phyloP scores from a whole-genome alignment of 2,797 vertebrate species.

The Sylvia borin region DNA sequence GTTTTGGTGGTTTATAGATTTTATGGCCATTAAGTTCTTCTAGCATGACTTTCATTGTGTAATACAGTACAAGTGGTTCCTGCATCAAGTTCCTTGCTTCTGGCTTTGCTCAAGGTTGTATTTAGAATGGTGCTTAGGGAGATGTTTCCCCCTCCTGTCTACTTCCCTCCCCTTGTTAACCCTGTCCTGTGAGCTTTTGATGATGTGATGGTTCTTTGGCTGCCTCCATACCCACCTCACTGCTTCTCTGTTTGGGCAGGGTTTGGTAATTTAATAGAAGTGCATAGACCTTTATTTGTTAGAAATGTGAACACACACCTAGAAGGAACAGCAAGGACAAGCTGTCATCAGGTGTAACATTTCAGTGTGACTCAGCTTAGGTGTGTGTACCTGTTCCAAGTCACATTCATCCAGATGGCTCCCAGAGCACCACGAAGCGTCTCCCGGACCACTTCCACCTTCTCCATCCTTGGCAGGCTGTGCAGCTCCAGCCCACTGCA shows the following conservation, averaged over 20 bases:
- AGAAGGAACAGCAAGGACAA: not conserved
- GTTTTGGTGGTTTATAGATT: conserved; percentile 7
- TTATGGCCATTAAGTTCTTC: not conserved
- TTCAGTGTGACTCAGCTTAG: not conserved
- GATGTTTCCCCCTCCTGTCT: not conserved
- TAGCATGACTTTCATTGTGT: not conserved
- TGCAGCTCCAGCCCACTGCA: not conserved
- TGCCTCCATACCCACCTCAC: not conserved
- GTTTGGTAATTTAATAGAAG: not conserved
- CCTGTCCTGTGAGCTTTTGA: not conserved
- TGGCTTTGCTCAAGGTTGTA: not conserved
- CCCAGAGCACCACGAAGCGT: not conserved
- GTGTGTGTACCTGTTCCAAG: not conserved
- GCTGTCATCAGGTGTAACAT: not conserved
- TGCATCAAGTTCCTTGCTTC: not conserved
- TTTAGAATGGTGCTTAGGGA: not conserved
- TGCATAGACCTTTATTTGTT: not conserved
- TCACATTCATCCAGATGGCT: not conserved
- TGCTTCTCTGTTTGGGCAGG: not conserved
- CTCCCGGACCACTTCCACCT: not conserved
- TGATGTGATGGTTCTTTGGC: not conserved
- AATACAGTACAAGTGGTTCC: not conserved
- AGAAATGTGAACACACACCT: not conserved
- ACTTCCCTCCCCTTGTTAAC: not conserved
- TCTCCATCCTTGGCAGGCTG: not conserved